Evolutionary conservation across 2,888 invertebrate species (phyloP), one percentile per base, ranked within the genome.

Genomic region (Dasypolia templi): DNA sequence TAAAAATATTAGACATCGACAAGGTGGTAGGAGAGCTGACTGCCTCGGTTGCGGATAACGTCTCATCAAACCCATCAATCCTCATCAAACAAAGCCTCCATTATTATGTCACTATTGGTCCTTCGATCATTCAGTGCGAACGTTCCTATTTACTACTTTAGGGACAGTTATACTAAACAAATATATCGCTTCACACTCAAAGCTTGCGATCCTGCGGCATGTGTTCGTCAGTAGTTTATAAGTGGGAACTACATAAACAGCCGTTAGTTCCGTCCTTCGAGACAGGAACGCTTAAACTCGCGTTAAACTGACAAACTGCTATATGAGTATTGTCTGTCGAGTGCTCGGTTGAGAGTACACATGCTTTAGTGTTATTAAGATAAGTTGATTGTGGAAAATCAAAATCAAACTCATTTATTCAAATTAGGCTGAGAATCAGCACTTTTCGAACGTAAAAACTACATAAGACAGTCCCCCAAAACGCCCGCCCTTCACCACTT

Each of bases 241-340:
- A 81, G 81, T 81, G 83, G 68, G 46, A 68, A 74, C 79, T 74
- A 58, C 74, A 83, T 74, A 81, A 79, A 81, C 81, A 81, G 46
- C 63, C 79, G 65, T 58, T 68, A 44, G 63, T 29, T 29, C 46
- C 62, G 63, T 74, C 83, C 73, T 73, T 56, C 66, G 73, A 71
- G 70, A 65, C 73, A 72, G 71, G 29, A 77, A 17, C 61, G 67
- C 29, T 81, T 79, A 83, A 81, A 81, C 63, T 83, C 74, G 35
- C 70, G 62, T 81, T 81, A 79, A 67, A 67, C 83, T 73, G 79
- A 72, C 70, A 59, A 81, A 72, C 72, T 67, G 46, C 19, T 58
- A 11, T 32, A 64, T 44, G 64, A 81, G 53, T 55, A 55, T 72
- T 70, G 79, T 79, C 42, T 66, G 68, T 32, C n/a, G 61, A 65